Base-by-base conservation (phyloP, 1,140 invertebrate genomes). In the Drosophila paulistorum region DNA sequence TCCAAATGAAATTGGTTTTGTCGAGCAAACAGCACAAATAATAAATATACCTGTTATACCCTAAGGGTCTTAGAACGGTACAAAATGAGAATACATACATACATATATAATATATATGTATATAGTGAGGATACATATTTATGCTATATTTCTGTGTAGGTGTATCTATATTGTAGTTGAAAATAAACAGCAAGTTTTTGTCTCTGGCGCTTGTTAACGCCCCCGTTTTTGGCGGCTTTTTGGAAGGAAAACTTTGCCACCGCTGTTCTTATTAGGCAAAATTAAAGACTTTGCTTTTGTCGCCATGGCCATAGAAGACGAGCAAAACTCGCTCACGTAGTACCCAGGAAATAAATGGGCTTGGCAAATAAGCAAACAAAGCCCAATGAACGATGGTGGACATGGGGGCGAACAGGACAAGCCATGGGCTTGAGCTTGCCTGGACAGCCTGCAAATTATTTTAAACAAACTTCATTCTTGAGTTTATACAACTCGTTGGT, bases 401-500 rank as follows among this genome's bases (percentile, higher is more conserved):
- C 45, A 51, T 41, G 73, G 73, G 58, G 20, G 65, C 54, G 57
- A 42, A 39, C 48, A 37, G 66, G 48, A 39, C 45, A 13, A 57
- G 64, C 17, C 9, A 13, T 35, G 48, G 64, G 11, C 33, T 23
- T 48, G 55, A 35, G 81, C 78, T 68, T 83, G 81, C 78, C 69
- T 87, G 76, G 84, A 79, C 83, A 83, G 83, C 72, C 73, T 86
- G 83, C 83, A 86, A 86, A 86, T 86, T 86, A 86, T 86, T 87
- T 86, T 87, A 86, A 83, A 71, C 79, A 86, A 86, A 86, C 83
- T 86, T 86, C 83, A 86, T 82, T 86, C 82, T 87, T 83, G 55
- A 87, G 83, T 87, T 87, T 86, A 78, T 83, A 87, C 70, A 77
- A 77, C 70, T 82, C 72, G 75, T 79, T 79, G 79, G 33, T 20